Base-by-base conservation (phyloP, 2,113 vertebrate genomes). In the Eira barbara region DNA sequence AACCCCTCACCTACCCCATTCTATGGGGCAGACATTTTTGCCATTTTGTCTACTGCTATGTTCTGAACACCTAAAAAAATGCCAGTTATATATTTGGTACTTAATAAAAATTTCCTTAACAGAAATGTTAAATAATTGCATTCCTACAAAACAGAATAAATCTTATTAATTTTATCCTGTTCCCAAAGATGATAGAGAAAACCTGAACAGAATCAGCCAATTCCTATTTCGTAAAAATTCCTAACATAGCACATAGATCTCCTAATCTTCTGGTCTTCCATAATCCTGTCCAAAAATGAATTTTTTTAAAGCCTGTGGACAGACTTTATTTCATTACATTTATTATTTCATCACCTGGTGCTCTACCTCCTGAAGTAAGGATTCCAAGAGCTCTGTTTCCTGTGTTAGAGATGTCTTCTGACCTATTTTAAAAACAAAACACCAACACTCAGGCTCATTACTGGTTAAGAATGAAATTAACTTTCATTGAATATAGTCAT, bases 371-470 rank as follows among this genome's bases (percentile, higher is more conserved):
- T 99, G 99, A 97, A 99, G 99, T 29, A 99, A 98, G 86, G 99
- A 99, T 98, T 99, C 99, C 97, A 99, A 98, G 96, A 99, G 99
- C 97, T 99, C 99, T 0, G 99, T 99, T 99, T 99, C 99, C 98
- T 99, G 99, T 81, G 99, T 99, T 96, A 99, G 99, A 4, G 99
- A 99, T 81, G 99, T 99, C 98, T 99, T 99, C 98, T 99, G 99
- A 98, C 99, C 99, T 99, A 97, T 98, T 98, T 96, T 94, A 97
- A 97, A 92, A 95, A 97, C 23, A 95, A 92, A 97, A 92, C 11
- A 91, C 59, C 25, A 95, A 85, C 36, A 90, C 1, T 82, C 45
- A 94, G 71, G 27, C 15, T 92, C 14, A 29, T 73, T 79, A 85
- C 0, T 47, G 31, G 20, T 76, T 21, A 87, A 84, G 18, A 95